Percentiles rank a stretch among this genome's conserved stretches.
Conservation (phyloP, 2,113 vertebrate genomes). For the Regulus satrapa region DNA sequence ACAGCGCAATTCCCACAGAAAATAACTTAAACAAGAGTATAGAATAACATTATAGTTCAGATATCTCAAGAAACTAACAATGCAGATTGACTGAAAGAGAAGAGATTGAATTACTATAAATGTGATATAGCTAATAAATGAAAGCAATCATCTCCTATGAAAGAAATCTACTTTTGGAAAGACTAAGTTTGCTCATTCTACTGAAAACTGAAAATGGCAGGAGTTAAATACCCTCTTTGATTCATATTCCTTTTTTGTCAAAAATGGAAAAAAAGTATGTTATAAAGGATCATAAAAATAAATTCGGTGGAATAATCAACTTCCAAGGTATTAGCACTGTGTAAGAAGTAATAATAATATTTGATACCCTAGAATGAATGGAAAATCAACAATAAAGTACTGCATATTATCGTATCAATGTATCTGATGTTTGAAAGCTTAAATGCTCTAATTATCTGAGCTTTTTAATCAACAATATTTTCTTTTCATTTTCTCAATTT, state of each 20-base stretch:
- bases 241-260: background rate
- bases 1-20: background rate
- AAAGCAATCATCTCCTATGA: background rate
- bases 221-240: background rate
- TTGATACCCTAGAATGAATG: background rate
- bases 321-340: background rate
- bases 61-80: background rate
- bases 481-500: background rate
- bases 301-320: background rate
- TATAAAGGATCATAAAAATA: background rate
- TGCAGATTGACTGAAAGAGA: background rate
- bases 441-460: background rate
- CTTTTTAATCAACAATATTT: background rate
- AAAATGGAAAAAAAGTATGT: background rate
- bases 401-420: background rate
- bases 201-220: background rate
- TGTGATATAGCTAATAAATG: slow-evolving; percentile 8
- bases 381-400: background rate
- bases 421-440: background rate
- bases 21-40: background rate
- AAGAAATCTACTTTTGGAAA: background rate
- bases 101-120: background rate
- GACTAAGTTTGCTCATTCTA: background rate
- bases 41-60: background rate
- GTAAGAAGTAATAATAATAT: background rate